phyloP scores from a whole-genome alignment of 2,888 invertebrate genomes.

The Eumacrocentrus americanus region DNA sequence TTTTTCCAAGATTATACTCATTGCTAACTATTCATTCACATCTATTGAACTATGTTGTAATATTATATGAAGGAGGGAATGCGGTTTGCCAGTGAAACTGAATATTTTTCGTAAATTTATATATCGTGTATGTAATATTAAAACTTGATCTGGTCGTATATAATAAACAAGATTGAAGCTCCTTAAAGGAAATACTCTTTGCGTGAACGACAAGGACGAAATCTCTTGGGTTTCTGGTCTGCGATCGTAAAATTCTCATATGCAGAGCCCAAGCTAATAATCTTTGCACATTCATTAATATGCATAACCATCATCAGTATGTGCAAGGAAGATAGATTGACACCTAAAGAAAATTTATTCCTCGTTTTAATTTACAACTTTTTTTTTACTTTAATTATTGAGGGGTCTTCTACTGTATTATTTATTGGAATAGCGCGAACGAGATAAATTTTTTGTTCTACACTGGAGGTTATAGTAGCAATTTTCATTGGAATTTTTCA shows the following conservation, averaged over 20 bases:
- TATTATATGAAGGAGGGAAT: too few species aligned
- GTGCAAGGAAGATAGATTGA: background rate
- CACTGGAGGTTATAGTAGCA: too few species aligned
- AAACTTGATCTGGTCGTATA: background rate
- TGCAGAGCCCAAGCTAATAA: background rate
- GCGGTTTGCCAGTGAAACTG: too few species aligned
- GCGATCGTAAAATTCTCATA: background rate
- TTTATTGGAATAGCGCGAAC: too few species aligned
- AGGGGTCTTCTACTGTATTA: too few species aligned
- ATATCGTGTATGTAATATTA: background rate
- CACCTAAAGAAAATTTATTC: background rate
- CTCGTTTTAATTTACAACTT: background rate
- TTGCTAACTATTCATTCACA: too few species aligned
- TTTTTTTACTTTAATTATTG: too few species aligned
- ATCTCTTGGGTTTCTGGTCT: background rate
- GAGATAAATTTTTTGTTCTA: too few species aligned
- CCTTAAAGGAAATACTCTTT: background rate
- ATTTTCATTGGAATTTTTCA: too few species aligned
- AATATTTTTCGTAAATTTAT: background rate
- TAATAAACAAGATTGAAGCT: background rate
- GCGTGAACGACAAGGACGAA: background rate
- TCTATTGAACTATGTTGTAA: too few species aligned
- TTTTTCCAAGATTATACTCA: too few species aligned
- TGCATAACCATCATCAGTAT: background rate
- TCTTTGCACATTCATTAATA: constrained; percentile 3